Base-by-base conservation (phyloP, 2,113 vertebrate species). In the Otus sunia region DNA sequence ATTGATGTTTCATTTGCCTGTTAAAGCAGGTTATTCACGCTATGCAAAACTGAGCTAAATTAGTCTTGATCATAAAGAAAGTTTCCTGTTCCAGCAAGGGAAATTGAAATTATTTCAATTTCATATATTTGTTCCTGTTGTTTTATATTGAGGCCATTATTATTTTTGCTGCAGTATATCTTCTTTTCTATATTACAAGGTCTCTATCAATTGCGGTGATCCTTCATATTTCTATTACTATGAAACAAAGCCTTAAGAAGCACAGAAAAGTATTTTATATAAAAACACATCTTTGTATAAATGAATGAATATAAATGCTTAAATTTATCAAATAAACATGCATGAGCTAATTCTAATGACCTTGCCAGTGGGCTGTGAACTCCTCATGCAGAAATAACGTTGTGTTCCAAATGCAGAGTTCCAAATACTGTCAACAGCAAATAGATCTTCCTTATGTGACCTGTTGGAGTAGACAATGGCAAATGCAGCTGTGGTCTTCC, bases 331-430 rank as follows among this genome's bases (percentile, higher is more conserved):
- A 78, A 91, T 80, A 88, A 95, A 34, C 79, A 88, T 63, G 78
- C 30, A 2, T n/a, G 41, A 90, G 19, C 41, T 89, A 93, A 96
- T 93, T 88, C 43, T 21, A 83, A 59, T 93, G 95, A 92, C 90
- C 91, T 97, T 96, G 94, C 94, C 92, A 91, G 37, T 82, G 82
- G 91, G 93, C 68, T 94, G 62, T 74, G 77, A 90, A 72, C n/a
- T 87, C 39, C 85, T 86, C 85, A 94, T 62, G 86, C 75, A 96
- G 92, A 95, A 94, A 75, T 78, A 88, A 94, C 5, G 1, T 77
- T 94, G 49, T 91, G 36, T 91, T 94, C 49, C 66, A 92, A 90
- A 90, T 72, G 37, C 32, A 66, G 59, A 92, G 60, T 82, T 93
- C 76, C 55, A 89, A 72, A 86, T 59, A 50, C 50, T 82, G 62